These are phyloP conservation scores for Ardeotis arabs DNA, from an alignment of 2,113 vertebrate genomes.

Conservation along the genomic window DNA sequence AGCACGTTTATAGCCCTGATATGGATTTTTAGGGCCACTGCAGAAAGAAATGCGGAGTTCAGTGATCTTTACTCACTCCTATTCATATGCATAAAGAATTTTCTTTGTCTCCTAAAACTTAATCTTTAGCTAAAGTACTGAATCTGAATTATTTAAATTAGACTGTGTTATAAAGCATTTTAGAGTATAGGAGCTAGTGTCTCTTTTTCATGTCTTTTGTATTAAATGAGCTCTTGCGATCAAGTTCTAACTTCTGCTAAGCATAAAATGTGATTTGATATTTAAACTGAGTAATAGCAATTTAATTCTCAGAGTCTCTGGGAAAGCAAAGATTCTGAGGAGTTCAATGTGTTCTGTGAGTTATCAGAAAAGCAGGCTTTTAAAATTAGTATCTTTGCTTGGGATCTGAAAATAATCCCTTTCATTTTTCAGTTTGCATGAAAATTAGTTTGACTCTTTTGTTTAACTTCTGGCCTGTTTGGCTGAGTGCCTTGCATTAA, in stretches of 20 bases:
- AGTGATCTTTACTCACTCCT: neutral
- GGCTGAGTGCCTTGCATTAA: neutral
- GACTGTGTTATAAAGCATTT: neutral
- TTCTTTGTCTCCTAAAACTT: conserved; percentile 22
- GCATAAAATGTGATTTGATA: conserved; percentile 7
- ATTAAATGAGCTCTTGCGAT: conserved; percentile 19
- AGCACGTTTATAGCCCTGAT: neutral
- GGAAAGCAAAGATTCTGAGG: neutral
- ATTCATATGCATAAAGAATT: conserved; percentile 9
- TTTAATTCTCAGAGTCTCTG: conserved; percentile 25
- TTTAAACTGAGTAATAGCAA: conserved; percentile 7
- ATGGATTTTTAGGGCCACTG: conserved; percentile 27
- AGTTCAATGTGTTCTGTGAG: neutral
- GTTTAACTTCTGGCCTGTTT: conserved; percentile 6
- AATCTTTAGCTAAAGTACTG: neutral
- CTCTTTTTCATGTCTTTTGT: neutral
- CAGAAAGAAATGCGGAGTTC: conserved; percentile 18
- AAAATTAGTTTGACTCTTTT: conserved; percentile 7
- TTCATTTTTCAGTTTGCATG: conserved; percentile 8
- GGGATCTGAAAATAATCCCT: conserved; percentile 5
- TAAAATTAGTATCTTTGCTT: conserved; percentile 9
- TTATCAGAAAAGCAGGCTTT: neutral
- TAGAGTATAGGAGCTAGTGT: neutral
- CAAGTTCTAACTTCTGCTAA: conserved; percentile 20
- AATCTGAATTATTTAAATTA: neutral